A percentile compares a stretch with the other conserved stretches of the same genome.
Evolutionary conservation across 30 jellyfish, hydroid and myxozoan genomes (phyloP).

Genomic region (Turritopsis rubra): DNA sequence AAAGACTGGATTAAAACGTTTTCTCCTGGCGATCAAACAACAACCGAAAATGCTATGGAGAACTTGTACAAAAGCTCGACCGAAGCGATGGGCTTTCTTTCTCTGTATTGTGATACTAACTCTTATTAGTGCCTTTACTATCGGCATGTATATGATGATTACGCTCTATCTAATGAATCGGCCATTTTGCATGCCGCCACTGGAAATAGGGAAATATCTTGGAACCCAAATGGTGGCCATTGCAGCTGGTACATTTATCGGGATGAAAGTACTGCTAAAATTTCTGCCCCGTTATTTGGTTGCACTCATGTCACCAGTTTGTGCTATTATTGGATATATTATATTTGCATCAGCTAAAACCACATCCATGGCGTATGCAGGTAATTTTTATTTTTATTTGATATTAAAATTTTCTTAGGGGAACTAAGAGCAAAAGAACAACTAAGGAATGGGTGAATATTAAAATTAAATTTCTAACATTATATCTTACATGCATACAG

Average conservation of each 20-base stretch:
- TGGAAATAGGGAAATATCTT: slow-evolving; percentile 47
- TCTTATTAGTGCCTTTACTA: background rate
- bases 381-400: too few relatives aligned
- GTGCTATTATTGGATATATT: slow-evolving; percentile 28
- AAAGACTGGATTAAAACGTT: background rate
- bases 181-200: slow-evolving; percentile 57
- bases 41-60: slow-evolving; percentile 1
- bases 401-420: too few relatives aligned
- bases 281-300: slow-evolving; percentile 36
- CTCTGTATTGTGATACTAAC: background rate
- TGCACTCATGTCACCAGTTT: slow-evolving; percentile 46
- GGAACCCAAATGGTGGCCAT: slow-evolving; percentile 45
- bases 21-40: background rate
- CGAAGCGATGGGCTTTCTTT: background rate
- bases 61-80: background rate
- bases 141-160: slow-evolving; percentile 18
- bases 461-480: too few relatives aligned
- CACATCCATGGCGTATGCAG: background rate
- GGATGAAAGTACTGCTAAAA: slow-evolving; percentile 32
- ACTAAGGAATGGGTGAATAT: too few relatives aligned
- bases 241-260: slow-evolving; percentile 60
- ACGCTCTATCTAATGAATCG: slow-evolving; percentile 44
- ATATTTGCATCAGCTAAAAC: background rate
- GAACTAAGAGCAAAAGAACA: too few relatives aligned
- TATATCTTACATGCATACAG: too few relatives aligned